phyloP scores from a whole-genome alignment of 2,888 invertebrate species.

The Stegophylla sp. region DNA sequence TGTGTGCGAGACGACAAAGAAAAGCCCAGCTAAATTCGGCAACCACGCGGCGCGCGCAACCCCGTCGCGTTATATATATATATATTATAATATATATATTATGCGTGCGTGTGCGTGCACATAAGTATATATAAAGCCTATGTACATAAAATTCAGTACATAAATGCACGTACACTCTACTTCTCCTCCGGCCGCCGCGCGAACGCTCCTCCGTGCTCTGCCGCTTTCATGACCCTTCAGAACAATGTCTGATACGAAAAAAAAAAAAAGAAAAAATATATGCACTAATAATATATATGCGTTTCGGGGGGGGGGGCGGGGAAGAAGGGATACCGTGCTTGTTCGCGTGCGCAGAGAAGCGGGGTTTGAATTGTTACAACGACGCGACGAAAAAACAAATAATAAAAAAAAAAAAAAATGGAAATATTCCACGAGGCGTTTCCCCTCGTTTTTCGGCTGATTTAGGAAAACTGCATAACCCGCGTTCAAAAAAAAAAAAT shows the following conservation, averaged over 20 bases:
- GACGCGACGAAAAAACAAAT: neutral
- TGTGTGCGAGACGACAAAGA: constrained; percentile 56
- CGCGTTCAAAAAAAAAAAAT: neutral
- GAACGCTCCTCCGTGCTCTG: neutral
- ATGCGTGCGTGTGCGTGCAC: neutral
- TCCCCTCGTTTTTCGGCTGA: neutral
- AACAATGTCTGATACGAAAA: constrained; percentile 46
- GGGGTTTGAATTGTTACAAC: neutral
- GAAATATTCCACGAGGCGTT: neutral
- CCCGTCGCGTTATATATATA: neutral
- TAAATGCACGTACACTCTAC: too few species aligned
- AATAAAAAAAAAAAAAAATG: constrained; percentile 2
- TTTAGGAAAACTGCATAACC: constrained; percentile 2
- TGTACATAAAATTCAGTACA: neutral
- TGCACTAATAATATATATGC: neutral
- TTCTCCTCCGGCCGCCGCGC: neutral
- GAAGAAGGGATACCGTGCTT: neutral
- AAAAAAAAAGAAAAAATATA: constrained; percentile 7
- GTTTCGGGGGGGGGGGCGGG: neutral
- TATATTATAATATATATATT: neutral
- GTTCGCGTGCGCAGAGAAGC: neutral
- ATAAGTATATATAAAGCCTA: neutral
- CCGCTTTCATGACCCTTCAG: constrained; percentile 26
- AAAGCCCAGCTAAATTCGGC: constrained; percentile 58
- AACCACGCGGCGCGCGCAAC: constrained; percentile 52